Evolutionary conservation across 2,888 invertebrate species (phyloP).

Genomic region (Brassicogethes aeneus): DNA sequence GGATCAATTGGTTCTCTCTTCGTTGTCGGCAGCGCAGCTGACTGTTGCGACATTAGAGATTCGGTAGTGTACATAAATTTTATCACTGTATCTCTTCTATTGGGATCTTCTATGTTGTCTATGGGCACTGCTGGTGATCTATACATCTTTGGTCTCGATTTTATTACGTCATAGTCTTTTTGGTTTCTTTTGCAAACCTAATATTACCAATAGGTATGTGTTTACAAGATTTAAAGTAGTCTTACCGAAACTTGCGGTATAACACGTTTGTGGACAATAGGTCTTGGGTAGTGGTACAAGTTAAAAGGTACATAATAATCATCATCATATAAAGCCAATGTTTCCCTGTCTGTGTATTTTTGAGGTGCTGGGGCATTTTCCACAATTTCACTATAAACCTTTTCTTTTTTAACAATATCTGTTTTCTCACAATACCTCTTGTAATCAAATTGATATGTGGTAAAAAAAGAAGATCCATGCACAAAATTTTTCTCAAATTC

Average conservation of each 20-base stretch:
- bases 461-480: too few species aligned
- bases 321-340: not conserved
- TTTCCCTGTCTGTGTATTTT: not conserved
- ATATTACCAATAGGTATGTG: not conserved
- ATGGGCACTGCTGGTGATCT: constrained; percentile 36
- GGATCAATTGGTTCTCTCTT: constrained; percentile 5
- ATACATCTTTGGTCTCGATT: constrained; percentile 32
- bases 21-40: constrained; percentile 19
- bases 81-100: constrained; percentile 31
- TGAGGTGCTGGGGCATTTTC: not conserved
- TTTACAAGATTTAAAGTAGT: not conserved
- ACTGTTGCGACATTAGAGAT: constrained; percentile 28
- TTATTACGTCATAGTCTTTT: constrained; percentile 26
- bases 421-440: not conserved
- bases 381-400: not conserved
- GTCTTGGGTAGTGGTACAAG: not conserved
- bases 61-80: constrained; percentile 36
- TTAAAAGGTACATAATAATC: not conserved
- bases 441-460: not conserved
- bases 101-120: constrained; percentile 35
- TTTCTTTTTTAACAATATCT: not conserved
- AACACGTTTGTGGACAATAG: not conserved
- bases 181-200: constrained; percentile 4
- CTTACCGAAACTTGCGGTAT: not conserved
- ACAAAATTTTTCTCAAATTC: too few species aligned